Evolutionary conservation across 2,113 vertebrate genomes (phyloP).

Genomic region (Ia io): DNA sequence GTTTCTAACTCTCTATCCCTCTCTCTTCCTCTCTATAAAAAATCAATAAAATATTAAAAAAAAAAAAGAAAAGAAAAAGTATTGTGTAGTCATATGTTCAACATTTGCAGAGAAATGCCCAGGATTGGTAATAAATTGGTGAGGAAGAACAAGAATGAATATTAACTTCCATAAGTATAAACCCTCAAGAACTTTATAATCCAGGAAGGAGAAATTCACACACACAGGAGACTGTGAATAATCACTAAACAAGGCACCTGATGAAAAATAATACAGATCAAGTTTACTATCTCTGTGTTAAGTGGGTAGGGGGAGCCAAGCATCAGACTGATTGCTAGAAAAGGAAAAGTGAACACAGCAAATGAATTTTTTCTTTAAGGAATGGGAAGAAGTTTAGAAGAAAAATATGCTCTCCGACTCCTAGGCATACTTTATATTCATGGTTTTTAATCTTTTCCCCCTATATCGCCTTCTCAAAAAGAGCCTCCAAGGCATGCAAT

Average conservation of each 20-base stretch:
- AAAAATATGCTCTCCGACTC: neutral
- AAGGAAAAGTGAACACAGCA: neutral
- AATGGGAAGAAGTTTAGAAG: neutral
- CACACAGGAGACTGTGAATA: neutral
- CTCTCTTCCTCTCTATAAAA: no score
- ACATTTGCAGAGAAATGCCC: conserved; percentile 14
- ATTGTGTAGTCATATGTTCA: neutral
- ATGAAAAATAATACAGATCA: neutral
- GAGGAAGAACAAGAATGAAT: neutral
- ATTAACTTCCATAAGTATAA: neutral
- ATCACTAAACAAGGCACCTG: neutral
- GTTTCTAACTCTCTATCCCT: no score
- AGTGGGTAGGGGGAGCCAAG: neutral
- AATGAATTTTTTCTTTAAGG: neutral
- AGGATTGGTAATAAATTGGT: neutral
- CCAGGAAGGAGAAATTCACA: neutral
- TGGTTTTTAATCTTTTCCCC: conserved; percentile 23
- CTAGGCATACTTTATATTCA: neutral
- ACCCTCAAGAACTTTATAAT: conserved; percentile 4
- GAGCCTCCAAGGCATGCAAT: neutral
- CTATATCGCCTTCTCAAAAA: conserved; percentile 25
- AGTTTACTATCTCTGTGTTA: neutral
- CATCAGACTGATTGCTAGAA: neutral
- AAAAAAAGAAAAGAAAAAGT: no score
- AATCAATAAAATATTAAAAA: no score